A percentile compares a stretch with the other conserved stretches of the same genome.
These are phyloP conservation scores for Eupelmus urozonus DNA, from an alignment of 2,888 invertebrate genomes.

Conservation along the genomic window DNA sequence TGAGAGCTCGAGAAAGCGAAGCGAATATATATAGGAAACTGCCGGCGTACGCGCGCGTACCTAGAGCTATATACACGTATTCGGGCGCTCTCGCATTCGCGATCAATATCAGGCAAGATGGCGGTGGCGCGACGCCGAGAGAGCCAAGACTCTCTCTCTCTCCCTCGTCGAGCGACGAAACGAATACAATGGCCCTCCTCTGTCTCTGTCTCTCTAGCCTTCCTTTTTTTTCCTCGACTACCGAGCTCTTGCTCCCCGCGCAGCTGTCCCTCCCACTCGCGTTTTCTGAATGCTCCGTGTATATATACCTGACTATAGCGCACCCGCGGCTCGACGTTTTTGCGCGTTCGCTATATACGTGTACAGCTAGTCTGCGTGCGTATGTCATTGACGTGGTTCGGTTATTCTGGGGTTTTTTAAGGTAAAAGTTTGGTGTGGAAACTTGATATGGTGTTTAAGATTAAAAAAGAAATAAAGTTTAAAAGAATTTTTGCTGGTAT, in stretches of 20 bases:
- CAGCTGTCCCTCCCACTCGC: conserved; percentile 60
- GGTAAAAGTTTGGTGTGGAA: too few species aligned
- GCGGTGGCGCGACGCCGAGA: conserved; percentile 64
- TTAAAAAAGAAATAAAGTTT: too few species aligned
- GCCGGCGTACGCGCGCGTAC: conserved; percentile 63
- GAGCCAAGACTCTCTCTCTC: conserved; percentile 25
- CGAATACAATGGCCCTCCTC: conserved; percentile 74
- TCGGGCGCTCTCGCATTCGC: conserved; percentile 70
- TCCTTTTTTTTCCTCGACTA: conserved; percentile 55
- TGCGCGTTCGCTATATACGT: too few species aligned
- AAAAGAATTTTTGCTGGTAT: too few species aligned
- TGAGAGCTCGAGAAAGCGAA: conserved; percentile 57
- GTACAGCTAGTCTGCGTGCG: too few species aligned
- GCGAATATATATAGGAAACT: too few species aligned
- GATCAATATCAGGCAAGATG: conserved; percentile 78
- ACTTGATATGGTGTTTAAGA: too few species aligned
- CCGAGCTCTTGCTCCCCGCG: conserved; percentile 52
- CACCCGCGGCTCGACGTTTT: too few species aligned
- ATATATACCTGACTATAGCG: too few species aligned
- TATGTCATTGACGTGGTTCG: too few species aligned
- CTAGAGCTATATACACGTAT: conserved; percentile 64
- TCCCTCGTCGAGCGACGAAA: conserved; percentile 68
- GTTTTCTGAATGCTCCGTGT: too few species aligned
- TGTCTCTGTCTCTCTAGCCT: conserved; percentile 38
- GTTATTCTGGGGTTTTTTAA: too few species aligned